These are phyloP conservation scores for Mnemiopsis leidyi DNA, from an alignment of 37 sponge, comb jelly and placozoan genomes.

Conservation along the genomic window DNA sequence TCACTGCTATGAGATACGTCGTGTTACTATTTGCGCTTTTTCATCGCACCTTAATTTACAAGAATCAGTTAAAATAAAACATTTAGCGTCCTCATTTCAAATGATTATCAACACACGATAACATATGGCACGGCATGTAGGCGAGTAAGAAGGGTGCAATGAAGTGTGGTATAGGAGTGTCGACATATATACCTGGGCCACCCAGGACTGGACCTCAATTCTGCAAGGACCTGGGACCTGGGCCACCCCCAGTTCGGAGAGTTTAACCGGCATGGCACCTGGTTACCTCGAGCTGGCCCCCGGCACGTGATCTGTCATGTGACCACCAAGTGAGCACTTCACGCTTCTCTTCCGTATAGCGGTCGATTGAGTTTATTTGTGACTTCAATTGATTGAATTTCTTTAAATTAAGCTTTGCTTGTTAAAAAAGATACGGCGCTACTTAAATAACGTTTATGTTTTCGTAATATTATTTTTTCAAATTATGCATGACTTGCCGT, in stretches of 20 bases:
- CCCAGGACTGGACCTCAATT: too few relatives aligned
- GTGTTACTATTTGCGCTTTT: neutral
- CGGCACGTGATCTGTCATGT: neutral
- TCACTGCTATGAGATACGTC: neutral
- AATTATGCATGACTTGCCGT: neutral
- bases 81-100: neutral
- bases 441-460: slow-evolving; percentile 43
- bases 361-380: neutral
- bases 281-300: neutral
- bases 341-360: neutral
- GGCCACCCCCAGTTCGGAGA: neutral
- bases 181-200: neutral
- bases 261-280: neutral
- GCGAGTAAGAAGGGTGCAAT: neutral
- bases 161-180: neutral
- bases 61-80: neutral
- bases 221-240: too few relatives aligned
- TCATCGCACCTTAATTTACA: neutral
- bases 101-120: neutral
- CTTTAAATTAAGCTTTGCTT: neutral
- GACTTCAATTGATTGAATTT: neutral
- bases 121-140: neutral
- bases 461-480: neutral
- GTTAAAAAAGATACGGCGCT: neutral
- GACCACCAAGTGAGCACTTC: neutral